A percentile compares a stretch with the other conserved stretches of the same genome.
phyloP scores from a whole-genome alignment of 2,888 invertebrate species.

The Dinocampus coccinellae region DNA sequence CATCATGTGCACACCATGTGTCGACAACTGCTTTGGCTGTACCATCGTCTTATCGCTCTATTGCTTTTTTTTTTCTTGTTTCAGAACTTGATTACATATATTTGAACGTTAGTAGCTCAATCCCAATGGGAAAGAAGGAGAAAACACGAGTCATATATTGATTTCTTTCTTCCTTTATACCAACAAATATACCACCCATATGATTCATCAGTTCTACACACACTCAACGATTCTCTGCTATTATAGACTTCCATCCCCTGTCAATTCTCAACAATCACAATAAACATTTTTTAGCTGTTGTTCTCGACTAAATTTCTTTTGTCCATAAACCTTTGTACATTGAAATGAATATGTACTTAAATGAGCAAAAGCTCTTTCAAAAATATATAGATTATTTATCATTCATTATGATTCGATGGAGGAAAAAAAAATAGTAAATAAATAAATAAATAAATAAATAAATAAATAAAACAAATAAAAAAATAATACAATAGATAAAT shows the following conservation, averaged over 20 bases:
- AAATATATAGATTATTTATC: too few relatives aligned
- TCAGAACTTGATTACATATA: too few relatives aligned
- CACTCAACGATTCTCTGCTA: neutral
- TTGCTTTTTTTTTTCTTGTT: neutral
- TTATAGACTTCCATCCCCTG: neutral
- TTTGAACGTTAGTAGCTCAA: too few relatives aligned
- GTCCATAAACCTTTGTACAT: neutral
- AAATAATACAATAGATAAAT: neutral
- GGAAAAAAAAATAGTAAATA: too few relatives aligned
- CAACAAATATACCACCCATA: neutral
- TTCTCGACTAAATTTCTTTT: neutral
- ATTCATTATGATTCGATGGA: too few relatives aligned
- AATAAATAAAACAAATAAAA: neutral
- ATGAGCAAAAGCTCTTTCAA: too few relatives aligned
- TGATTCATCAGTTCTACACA: conserved; percentile 20
- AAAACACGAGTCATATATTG: neutral
- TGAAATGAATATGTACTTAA: neutral
- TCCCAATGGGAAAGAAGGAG: neutral
- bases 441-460: too few relatives aligned
- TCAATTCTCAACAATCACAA: conserved; percentile 5
- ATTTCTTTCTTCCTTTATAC: conserved; percentile 4
- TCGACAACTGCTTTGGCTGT: neutral
- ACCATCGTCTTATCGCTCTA: neutral
- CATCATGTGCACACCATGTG: conserved; percentile 15
- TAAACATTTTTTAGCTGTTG: neutral